phyloP scores from a whole-genome alignment of 2,797 vertebrate species.

The Jordanella pulchra region DNA sequence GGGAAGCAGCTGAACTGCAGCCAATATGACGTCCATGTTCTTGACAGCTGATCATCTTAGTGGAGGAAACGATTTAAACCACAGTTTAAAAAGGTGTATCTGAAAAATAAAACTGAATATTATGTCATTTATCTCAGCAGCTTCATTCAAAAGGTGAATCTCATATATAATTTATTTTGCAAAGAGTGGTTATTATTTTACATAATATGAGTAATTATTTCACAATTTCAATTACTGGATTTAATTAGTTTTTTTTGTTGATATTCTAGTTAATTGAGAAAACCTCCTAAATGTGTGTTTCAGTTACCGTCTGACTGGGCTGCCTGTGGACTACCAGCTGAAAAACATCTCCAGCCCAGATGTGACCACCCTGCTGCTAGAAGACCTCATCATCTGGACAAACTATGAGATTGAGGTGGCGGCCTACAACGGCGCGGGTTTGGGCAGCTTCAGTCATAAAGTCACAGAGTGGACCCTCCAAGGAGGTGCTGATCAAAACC shows the following conservation, averaged over 20 bases:
- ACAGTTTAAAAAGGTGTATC: neutral
- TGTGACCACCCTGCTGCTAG: conserved; percentile 91
- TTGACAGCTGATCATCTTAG: neutral
- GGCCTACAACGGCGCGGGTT: conserved; percentile 92
- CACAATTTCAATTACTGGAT: no score
- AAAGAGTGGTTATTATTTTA: no score
- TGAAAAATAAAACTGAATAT: neutral
- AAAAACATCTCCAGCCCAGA: conserved; percentile 94
- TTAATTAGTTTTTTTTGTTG: no score
- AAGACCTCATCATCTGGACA: conserved; percentile 99
- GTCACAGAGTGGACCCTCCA: conserved; percentile 98
- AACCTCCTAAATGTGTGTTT: neutral
- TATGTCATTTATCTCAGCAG: neutral
- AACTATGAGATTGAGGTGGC: conserved; percentile 99
- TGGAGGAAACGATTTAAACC: neutral
- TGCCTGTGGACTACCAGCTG: conserved; percentile 94
- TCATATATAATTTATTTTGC: neutral
- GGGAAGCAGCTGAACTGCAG: conserved; percentile 42
- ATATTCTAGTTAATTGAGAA: no score
- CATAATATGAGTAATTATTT: no score
- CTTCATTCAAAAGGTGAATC: neutral
- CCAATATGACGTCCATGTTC: neutral
- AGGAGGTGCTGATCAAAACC: conserved; percentile 81
- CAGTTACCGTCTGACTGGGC: conserved; percentile 93
- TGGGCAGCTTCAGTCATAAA: conserved; percentile 91